These are phyloP conservation scores for Aviceda subcristata DNA, from an alignment of 2,113 vertebrate species.

Conservation along the genomic window DNA sequence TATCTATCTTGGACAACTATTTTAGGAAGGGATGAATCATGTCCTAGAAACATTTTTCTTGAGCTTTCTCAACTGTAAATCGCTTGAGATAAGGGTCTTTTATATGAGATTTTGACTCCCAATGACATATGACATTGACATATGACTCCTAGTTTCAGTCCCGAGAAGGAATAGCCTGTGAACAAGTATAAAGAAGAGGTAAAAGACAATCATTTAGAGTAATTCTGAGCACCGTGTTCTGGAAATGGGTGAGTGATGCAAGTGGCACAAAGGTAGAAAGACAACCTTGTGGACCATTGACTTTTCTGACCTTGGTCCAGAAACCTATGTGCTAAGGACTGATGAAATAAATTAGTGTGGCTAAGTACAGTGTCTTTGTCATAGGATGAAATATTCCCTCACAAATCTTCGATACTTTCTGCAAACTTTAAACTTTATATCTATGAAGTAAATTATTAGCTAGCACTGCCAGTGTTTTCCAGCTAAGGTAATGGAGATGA, in stretches of 20 bases:
- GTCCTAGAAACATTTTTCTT: neutral
- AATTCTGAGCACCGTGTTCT: neutral
- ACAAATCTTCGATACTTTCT: neutral
- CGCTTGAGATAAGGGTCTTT: neutral
- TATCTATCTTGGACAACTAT: neutral
- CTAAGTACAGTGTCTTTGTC: neutral
- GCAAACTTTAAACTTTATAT: constrained; percentile 10
- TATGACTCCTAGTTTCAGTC: neutral
- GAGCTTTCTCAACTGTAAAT: neutral
- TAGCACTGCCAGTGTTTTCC: neutral
- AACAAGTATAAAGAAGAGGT: neutral
- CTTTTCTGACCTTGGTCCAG: neutral
- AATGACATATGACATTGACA: neutral
- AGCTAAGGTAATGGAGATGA: neutral
- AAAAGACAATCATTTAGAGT: neutral
- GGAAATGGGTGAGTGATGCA: neutral
- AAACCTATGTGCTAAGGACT: neutral
- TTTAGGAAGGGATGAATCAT: neutral
- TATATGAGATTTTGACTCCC: neutral
- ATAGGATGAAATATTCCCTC: neutral
- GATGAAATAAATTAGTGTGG: neutral
- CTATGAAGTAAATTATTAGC: constrained; percentile 15
- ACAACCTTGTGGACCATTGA: neutral
- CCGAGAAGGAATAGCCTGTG: neutral
- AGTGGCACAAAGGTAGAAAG: neutral